Conservation (phyloP, 1,140 invertebrate species). For the Linepithema humile region DNA sequence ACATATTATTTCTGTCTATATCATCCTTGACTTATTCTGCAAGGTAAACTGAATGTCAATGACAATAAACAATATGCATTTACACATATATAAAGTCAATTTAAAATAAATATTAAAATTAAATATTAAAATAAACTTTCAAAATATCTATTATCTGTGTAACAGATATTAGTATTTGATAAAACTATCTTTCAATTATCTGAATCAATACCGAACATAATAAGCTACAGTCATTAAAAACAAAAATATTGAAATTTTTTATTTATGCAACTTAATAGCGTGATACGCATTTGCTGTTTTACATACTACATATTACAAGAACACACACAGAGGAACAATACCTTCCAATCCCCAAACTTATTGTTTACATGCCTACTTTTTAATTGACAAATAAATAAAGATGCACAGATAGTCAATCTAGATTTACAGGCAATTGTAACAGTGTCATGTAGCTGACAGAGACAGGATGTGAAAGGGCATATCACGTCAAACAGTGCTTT, state of each 20-base stretch:
- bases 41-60: background rate
- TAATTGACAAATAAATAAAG: too few relatives aligned
- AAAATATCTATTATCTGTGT: background rate
- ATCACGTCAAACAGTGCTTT: too few relatives aligned
- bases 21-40: too few relatives aligned
- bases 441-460: too few relatives aligned
- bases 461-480: too few relatives aligned
- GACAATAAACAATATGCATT: background rate
- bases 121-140: background rate
- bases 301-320: background rate
- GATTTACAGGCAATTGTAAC: too few relatives aligned
- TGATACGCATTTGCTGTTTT: background rate
- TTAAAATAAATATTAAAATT: background rate
- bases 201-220: background rate
- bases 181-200: background rate
- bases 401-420: too few relatives aligned
- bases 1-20: too few relatives aligned
- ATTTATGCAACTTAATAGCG: background rate
- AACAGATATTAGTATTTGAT: background rate
- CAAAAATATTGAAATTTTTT: background rate
- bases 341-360: background rate
- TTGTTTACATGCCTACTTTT: background rate
- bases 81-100: background rate
- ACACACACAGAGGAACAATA: background rate
- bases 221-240: background rate